phyloP scores from a whole-genome alignment of 2,113 vertebrate species.

The Serilophus lunatus region DNA sequence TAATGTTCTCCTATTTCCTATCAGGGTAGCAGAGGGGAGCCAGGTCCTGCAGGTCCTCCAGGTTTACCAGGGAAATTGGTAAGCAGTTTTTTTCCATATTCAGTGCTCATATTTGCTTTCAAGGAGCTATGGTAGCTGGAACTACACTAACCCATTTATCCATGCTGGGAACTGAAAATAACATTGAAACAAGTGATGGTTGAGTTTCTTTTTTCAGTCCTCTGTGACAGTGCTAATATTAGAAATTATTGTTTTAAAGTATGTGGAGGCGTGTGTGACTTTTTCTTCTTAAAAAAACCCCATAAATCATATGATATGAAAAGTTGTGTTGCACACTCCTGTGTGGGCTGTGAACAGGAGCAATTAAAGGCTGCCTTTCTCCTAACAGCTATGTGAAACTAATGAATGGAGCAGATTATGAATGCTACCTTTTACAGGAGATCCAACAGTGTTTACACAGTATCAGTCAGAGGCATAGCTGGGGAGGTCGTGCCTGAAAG shows the following conservation, averaged over 20 bases:
- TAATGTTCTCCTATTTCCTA: constrained; percentile 27
- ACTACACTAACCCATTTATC: background rate
- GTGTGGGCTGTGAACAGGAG: background rate
- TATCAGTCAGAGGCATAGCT: constrained; percentile 55
- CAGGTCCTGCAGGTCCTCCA: constrained; percentile 81
- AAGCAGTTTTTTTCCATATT: constrained; percentile 57
- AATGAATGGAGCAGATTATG: constrained; percentile 14
- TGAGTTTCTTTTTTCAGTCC: background rate
- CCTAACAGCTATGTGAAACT: background rate
- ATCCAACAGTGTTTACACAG: constrained; percentile 78
- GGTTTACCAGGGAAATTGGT: constrained; percentile 89
- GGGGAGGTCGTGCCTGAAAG: constrained; percentile 77
- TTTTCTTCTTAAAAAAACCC: background rate
- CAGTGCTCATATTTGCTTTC: background rate
- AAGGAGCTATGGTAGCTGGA: background rate
- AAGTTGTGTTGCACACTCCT: background rate
- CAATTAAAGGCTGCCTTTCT: constrained; percentile 10
- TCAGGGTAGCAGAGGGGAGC: constrained; percentile 85
- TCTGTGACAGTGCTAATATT: constrained; percentile 5
- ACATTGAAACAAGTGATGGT: background rate
- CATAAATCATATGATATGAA: background rate
- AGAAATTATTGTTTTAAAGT: background rate
- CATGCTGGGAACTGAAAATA: background rate
- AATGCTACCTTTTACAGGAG: constrained; percentile 72
- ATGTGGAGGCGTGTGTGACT: background rate